phyloP scores from a whole-genome alignment of 1,140 invertebrate genomes.

The Asobara japonica region DNA sequence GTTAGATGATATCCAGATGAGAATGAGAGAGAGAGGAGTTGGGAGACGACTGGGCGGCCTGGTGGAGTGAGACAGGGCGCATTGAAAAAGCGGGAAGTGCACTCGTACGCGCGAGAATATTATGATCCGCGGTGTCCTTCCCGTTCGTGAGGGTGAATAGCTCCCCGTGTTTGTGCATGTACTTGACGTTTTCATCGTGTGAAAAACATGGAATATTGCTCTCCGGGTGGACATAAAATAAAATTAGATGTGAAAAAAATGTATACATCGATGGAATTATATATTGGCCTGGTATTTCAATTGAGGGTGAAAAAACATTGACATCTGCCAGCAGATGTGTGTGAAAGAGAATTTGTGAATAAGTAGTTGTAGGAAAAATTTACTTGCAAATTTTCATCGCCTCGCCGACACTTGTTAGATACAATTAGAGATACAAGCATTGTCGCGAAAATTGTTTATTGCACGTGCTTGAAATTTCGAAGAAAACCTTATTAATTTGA shows the following conservation, averaged over 20 bases:
- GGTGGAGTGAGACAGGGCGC: not conserved
- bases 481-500: too few relatives aligned
- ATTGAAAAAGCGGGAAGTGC: conserved; percentile 24
- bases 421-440: too few relatives aligned
- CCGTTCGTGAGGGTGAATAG: not conserved
- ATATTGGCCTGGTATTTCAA: not conserved
- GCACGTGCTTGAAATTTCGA: too few relatives aligned
- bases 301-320: not conserved
- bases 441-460: too few relatives aligned
- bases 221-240: not conserved
- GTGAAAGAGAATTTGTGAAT: not conserved
- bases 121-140: conserved; percentile 23
- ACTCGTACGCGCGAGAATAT: conserved; percentile 25
- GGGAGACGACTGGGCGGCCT: not conserved
- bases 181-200: conserved; percentile 22
- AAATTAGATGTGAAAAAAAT: not conserved
- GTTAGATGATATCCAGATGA: not conserved
- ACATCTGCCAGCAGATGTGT: not conserved
- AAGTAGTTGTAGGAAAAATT: not conserved
- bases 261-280: not conserved
- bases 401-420: too few relatives aligned
- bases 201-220: conserved; percentile 19
- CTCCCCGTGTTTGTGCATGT: not conserved
- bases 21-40: not conserved
- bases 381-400: too few relatives aligned